phyloP scores from a whole-genome alignment of 1,140 invertebrate genomes.

The Nebria ingens region DNA sequence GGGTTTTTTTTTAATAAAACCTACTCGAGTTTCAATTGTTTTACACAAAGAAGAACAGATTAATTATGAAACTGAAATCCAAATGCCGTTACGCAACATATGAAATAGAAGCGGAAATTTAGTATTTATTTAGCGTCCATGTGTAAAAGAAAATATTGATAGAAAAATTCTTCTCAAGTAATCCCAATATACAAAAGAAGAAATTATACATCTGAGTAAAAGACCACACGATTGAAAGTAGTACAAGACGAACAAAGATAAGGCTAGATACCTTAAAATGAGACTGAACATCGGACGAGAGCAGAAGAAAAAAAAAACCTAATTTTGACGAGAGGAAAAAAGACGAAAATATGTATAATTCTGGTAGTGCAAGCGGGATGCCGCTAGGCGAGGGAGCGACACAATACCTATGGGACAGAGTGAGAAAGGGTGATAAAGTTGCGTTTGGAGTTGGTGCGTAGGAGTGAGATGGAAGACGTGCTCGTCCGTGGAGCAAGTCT shows the following conservation, averaged over 20 bases:
- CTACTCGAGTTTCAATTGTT: too few species aligned
- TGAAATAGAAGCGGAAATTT: too few species aligned
- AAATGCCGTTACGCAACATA: too few species aligned
- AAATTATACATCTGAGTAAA: background rate
- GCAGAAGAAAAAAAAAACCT: conserved; percentile 19
- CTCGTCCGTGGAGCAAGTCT: conserved; percentile 26
- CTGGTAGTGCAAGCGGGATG: conserved; percentile 17
- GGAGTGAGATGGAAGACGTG: conserved; percentile 21
- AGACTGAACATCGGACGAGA: background rate
- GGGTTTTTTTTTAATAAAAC: too few species aligned
- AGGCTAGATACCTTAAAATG: background rate
- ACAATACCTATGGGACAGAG: conserved; percentile 17
- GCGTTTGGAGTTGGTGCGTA: background rate
- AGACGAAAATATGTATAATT: conserved; percentile 27
- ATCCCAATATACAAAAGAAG: background rate
- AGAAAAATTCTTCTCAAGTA: background rate
- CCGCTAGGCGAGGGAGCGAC: conserved; percentile 13
- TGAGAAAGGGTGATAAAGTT: conserved; percentile 16
- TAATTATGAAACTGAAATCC: too few species aligned
- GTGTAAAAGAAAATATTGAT: too few species aligned
- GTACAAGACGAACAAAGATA: background rate
- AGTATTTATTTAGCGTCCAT: too few species aligned
- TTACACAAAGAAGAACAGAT: too few species aligned
- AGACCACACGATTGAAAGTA: background rate
- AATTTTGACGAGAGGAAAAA: conserved; percentile 21